Conservation (phyloP, 2,797 vertebrate species). For the Enteromius unitaeniatus region DNA sequence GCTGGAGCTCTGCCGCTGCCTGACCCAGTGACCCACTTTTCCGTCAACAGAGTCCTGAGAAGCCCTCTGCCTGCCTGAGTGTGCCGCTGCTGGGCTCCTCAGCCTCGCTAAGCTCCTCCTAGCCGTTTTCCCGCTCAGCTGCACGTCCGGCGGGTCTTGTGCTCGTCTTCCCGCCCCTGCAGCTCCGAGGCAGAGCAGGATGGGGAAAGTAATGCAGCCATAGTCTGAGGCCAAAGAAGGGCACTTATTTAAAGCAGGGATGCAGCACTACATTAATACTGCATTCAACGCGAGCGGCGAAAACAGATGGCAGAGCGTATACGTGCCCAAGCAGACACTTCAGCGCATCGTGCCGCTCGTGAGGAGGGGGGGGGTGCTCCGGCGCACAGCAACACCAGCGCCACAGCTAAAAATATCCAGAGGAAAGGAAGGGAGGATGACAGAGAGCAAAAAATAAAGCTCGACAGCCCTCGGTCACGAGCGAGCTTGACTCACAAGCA, state of each 20-base stretch:
- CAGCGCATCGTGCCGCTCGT: slow-evolving; percentile 5
- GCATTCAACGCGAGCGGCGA: slow-evolving; percentile 12
- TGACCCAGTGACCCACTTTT: slow-evolving; percentile 87
- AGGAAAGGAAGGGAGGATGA: slow-evolving; percentile 54
- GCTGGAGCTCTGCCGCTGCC: slow-evolving; percentile 46
- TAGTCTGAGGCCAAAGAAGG: background rate
- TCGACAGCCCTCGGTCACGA: slow-evolving; percentile 23
- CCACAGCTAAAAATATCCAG: slow-evolving; percentile 80
- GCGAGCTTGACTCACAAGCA: slow-evolving; percentile 37
- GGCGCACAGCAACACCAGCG: slow-evolving; percentile 75
- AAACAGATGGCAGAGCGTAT: slow-evolving; percentile 35
- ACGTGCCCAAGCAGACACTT: slow-evolving; percentile 48
- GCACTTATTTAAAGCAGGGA: background rate
- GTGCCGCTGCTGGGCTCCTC: slow-evolving; percentile 38
- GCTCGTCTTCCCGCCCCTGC: background rate
- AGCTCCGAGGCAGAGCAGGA: background rate
- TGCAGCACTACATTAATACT: background rate
- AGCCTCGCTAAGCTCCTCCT: slow-evolving; percentile 36
- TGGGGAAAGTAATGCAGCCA: slow-evolving; percentile 7
- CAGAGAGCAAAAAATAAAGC: slow-evolving; percentile 41
- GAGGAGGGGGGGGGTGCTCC: slow-evolving; percentile 58
- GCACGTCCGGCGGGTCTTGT: background rate
- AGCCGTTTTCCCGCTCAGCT: slow-evolving; percentile 46
- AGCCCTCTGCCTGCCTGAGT: slow-evolving; percentile 29
- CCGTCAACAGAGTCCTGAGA: slow-evolving; percentile 57